Evolutionary conservation across 2,888 invertebrate species (phyloP).

Genomic region (Lutraria lutraria): DNA sequence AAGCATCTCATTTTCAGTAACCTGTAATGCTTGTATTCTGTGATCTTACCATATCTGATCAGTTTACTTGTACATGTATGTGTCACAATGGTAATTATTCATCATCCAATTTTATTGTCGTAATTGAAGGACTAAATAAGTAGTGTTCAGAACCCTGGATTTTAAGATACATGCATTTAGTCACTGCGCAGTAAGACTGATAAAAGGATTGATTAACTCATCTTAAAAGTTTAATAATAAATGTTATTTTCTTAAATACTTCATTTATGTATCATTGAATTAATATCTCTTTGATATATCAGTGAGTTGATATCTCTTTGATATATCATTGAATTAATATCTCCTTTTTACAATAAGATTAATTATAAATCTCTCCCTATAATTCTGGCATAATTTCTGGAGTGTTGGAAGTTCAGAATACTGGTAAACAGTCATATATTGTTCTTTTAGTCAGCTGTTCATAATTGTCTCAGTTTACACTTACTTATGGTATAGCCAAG

Average conservation of each 20-base stretch:
- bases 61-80: neutral
- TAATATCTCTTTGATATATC: no score
- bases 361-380: no score
- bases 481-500: slow-evolving; percentile 35
- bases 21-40: no score
- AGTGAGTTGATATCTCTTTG: no score
- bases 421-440: neutral
- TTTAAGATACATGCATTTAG: neutral
- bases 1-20: neutral
- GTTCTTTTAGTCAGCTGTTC: neutral
- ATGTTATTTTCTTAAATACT: no score
- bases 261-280: no score
- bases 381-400: neutral
- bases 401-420: neutral
- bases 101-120: neutral
- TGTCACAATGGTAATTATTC: neutral
- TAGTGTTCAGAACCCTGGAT: neutral
- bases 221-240: neutral
- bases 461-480: slow-evolving; percentile 31
- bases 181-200: neutral
- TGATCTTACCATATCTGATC: neutral
- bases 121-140: neutral
- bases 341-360: no score
- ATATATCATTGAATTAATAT: no score
- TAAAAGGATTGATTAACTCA: neutral